These are phyloP conservation scores for Microplitis deprimator DNA, from an alignment of 2,888 invertebrate species.

Conservation along the genomic window DNA sequence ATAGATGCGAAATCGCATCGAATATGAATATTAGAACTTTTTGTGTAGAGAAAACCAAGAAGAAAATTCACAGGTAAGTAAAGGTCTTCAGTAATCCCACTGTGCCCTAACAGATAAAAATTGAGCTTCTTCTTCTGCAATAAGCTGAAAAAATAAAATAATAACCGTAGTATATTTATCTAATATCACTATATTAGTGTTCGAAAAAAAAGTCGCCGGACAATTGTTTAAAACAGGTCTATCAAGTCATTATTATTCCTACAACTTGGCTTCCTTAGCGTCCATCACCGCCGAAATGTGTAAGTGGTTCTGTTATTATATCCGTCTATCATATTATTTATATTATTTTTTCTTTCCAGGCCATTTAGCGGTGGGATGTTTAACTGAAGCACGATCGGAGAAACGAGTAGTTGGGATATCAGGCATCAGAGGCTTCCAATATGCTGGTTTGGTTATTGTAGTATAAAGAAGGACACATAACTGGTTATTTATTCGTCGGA, in stretches of 20 bases:
- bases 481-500: conserved; percentile 66
- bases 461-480: conserved; percentile 62
- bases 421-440: not conserved
- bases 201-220: not conserved
- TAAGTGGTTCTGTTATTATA: not conserved
- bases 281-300: not conserved
- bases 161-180: conserved; percentile 55
- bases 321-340: not conserved
- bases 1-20: too few relatives aligned
- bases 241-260: conserved; percentile 58
- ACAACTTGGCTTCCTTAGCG: conserved; percentile 52
- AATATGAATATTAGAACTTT: too few relatives aligned
- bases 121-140: too few relatives aligned
- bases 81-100: too few relatives aligned
- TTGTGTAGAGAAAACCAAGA: too few relatives aligned
- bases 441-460: not conserved
- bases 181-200: conserved; percentile 28
- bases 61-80: too few relatives aligned
- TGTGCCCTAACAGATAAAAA: too few relatives aligned
- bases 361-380: not conserved
- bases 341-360: not conserved
- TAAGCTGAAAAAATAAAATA: conserved; percentile 63
- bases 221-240: conserved; percentile 39
- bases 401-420: not conserved
- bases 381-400: not conserved